Evolutionary conservation across 2,797 vertebrate species (phyloP), one percentile per base, ranked within the genome.

Genomic region (Melanotaenia maccullochi): DNA sequence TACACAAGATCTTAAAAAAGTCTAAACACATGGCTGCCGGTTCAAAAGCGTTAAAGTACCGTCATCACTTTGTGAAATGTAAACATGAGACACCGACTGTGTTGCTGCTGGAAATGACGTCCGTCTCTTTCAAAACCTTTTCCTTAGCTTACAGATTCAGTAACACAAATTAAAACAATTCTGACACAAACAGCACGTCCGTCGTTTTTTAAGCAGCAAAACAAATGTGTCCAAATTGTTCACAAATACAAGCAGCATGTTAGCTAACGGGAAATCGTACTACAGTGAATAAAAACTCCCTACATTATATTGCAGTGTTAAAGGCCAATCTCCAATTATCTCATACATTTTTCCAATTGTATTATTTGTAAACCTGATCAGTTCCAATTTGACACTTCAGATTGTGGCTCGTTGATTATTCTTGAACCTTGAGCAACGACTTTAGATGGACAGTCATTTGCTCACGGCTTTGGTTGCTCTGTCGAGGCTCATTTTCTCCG

Each of bases 371-470:
- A 35, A 58, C 47, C 33, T 1, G 40, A 36, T 52, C 14, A 5
- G 55, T 62, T 60, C 59, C 60, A 13, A n/a, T n/a, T 3, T 35
- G 40, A 32, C 11, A 14, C 16, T 47, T 47, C 57, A 7, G 20
- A 32, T 0, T 7, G 51, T 0, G 30, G 40, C 25, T 94, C 87
- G 92, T 0, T 0, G 87, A 86, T 5, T 73, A 91, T 1, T 84
- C 93, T 72, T 95, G 95, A 69, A 99, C 96, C 93, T 97, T 98
- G 20, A 99, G 94, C 85, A 98, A 95, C 60, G 95, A 95, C 93
- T 98, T 98, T 57, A 98, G 82, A 65, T 97, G 96, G 81, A 96
- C 94, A 35, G 95, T 95, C 95, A 98, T 98, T 86, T 96, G 88
- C 93, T 97, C 96, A 72, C 91, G 93, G 86, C 95, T 96, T 74